Conservation (phyloP, 2,888 invertebrate genomes). For the Clistopyga incitator region DNA sequence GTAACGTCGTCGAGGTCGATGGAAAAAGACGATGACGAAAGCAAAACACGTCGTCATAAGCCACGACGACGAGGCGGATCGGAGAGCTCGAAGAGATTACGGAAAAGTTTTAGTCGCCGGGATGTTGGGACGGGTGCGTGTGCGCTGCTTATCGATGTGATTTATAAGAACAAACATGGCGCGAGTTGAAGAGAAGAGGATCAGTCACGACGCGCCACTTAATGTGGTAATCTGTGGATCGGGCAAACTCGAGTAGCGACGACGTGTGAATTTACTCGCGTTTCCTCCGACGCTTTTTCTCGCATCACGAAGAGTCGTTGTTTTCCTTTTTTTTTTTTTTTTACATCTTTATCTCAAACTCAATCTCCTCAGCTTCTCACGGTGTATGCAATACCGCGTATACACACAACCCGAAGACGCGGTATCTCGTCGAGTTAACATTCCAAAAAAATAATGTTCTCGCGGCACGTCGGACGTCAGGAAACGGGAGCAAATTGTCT, state of each 20-base stretch:
- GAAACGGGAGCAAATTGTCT: background rate
- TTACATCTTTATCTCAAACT: background rate
- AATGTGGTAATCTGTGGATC: constrained; percentile 79
- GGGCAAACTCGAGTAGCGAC: constrained; percentile 71
- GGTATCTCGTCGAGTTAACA: background rate
- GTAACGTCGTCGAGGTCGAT: constrained; percentile 18
- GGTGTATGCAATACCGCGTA: background rate
- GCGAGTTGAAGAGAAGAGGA: constrained; percentile 67
- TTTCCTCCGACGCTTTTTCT: constrained; percentile 11
- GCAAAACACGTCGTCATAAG: constrained; percentile 41
- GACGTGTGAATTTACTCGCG: constrained; percentile 21
- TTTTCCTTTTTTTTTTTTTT: too few species aligned
- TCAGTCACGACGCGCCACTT: constrained; percentile 77
- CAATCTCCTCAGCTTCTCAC: background rate
- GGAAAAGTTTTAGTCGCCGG: constrained; percentile 75
- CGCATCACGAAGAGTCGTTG: constrained; percentile 7
- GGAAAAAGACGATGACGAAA: constrained; percentile 2
- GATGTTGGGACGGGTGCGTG: constrained; percentile 64
- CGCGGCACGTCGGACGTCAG: too few species aligned
- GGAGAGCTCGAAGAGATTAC: constrained; percentile 74
- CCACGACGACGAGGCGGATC: constrained; percentile 48
- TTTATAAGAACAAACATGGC: constrained; percentile 83
- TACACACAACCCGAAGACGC: background rate
- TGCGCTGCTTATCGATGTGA: constrained; percentile 79
- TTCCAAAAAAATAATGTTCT: background rate